Evolutionary conservation across 2,888 invertebrate species (phyloP).

Genomic region (Tenthredo scrophulariae): DNA sequence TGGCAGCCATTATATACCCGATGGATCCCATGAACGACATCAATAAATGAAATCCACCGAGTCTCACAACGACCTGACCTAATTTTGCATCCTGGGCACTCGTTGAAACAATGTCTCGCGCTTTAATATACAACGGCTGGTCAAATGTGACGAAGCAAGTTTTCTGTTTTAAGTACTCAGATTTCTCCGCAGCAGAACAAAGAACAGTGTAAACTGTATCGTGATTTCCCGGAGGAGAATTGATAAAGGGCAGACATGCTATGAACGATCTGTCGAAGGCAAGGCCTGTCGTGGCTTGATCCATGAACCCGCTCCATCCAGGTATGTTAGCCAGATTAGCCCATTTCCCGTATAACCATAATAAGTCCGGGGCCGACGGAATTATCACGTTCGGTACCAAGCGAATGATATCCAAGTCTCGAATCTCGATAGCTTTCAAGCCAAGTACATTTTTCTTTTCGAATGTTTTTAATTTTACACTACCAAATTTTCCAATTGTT

Average conservation of each 20-base stretch:
- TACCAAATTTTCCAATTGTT: slow-evolving; percentile 51
- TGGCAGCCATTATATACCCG: slow-evolving; percentile 59
- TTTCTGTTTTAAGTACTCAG: slow-evolving; percentile 55
- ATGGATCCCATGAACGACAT: slow-evolving; percentile 59
- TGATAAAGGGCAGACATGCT: slow-evolving; percentile 58
- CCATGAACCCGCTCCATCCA: slow-evolving; percentile 63
- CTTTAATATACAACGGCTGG: slow-evolving; percentile 63
- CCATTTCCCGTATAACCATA: slow-evolving; percentile 59
- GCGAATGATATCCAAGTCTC: slow-evolving; percentile 48
- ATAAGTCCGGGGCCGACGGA: slow-evolving; percentile 30
- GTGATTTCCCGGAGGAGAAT: slow-evolving; percentile 58
- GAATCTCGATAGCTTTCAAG: slow-evolving; percentile 53
- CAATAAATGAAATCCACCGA: slow-evolving; percentile 57
- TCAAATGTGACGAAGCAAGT: slow-evolving; percentile 64
- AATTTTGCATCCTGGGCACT: neutral
- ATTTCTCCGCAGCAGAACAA: slow-evolving; percentile 56
- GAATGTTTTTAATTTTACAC: slow-evolving; percentile 51
- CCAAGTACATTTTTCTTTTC: slow-evolving; percentile 47
- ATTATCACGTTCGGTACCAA: slow-evolving; percentile 37
- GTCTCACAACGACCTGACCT: neutral
- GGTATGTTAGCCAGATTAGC: slow-evolving; percentile 26
- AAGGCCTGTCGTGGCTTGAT: slow-evolving; percentile 53
- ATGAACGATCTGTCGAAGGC: slow-evolving; percentile 38
- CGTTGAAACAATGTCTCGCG: slow-evolving; percentile 59
- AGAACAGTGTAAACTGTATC: slow-evolving; percentile 59